A percentile compares a stretch with the other conserved stretches of the same genome.
Evolutionary conservation across 2,888 invertebrate genomes (phyloP).

Genomic region (Prionchulus punctatus): DNA sequence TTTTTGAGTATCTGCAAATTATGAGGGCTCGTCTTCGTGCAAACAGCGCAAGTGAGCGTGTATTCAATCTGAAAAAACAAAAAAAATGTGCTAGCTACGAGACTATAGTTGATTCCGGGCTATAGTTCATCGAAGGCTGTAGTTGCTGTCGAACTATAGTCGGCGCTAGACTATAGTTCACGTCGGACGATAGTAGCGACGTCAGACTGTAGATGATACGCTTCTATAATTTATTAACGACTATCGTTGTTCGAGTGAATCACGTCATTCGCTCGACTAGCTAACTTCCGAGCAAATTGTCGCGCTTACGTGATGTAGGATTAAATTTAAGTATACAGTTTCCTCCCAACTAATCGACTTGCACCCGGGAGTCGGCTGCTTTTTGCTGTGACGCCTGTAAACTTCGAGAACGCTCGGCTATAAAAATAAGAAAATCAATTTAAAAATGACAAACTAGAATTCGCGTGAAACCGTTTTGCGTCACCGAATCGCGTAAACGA

Average conservation of each 20-base stretch:
- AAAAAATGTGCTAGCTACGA: no score
- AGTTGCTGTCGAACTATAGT: no score
- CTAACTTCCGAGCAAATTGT: no score
- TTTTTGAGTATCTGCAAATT: conserved; percentile 84
- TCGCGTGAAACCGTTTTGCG: background rate
- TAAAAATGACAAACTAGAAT: background rate
- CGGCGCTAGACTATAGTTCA: no score
- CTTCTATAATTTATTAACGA: no score
- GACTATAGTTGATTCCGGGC: no score
- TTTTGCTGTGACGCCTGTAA: conserved; percentile 87
- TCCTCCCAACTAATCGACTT: conserved; percentile 97
- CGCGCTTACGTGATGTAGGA: conserved; percentile 63
- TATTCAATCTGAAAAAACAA: conserved; percentile 58
- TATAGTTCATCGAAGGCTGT: no score
- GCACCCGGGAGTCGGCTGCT: conserved; percentile 75
- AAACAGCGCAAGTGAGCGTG: conserved; percentile 87
- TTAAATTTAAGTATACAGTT: conserved; percentile 86
- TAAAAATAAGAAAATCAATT: conserved; percentile 3
- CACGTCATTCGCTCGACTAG: no score
- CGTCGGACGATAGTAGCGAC: no score
- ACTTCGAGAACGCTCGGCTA: conserved; percentile 80
- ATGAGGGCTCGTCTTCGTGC: conserved; percentile 89
- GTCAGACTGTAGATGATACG: no score
- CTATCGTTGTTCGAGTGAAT: no score
- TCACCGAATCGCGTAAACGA: background rate